Percentiles rank a stretch among this genome's conserved stretches.
phyloP scores from a whole-genome alignment of 2,113 vertebrate species.

The Odontophorus gujanensis region DNA sequence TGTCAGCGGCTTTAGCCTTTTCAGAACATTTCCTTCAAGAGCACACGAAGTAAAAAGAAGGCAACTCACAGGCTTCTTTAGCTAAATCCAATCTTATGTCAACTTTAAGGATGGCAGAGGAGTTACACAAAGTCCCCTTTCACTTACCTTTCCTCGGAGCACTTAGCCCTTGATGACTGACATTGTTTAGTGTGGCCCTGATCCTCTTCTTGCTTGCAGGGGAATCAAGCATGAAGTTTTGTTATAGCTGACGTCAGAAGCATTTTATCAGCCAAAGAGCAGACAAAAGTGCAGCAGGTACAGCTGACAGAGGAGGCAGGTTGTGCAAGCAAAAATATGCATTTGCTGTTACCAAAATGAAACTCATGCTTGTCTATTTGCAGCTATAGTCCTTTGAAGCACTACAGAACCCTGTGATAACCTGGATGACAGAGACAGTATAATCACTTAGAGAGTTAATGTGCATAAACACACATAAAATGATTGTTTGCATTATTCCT shows the following conservation, averaged over 20 bases:
- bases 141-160: neutral
- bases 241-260: neutral
- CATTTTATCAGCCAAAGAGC: constrained; percentile 34
- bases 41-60: neutral
- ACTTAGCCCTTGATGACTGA: neutral
- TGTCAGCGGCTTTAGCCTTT: constrained; percentile 40
- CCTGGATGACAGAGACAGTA: constrained; percentile 7
- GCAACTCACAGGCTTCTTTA: neutral
- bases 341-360: neutral
- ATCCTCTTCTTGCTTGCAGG: neutral
- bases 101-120: neutral
- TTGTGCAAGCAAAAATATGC: constrained; percentile 28
- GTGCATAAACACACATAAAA: constrained; percentile 53
- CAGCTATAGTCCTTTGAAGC: constrained; percentile 31
- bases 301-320: neutral
- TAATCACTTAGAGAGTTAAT: constrained; percentile 52
- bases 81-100: neutral
- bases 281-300: neutral
- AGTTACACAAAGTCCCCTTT: neutral
- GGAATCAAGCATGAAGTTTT: neutral
- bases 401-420: neutral
- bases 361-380: constrained; percentile 19
- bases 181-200: neutral
- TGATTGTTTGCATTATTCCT: constrained; percentile 24
- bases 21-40: neutral